phyloP scores from a whole-genome alignment of 1,140 invertebrate species.

The Platyscapa corneri region DNA sequence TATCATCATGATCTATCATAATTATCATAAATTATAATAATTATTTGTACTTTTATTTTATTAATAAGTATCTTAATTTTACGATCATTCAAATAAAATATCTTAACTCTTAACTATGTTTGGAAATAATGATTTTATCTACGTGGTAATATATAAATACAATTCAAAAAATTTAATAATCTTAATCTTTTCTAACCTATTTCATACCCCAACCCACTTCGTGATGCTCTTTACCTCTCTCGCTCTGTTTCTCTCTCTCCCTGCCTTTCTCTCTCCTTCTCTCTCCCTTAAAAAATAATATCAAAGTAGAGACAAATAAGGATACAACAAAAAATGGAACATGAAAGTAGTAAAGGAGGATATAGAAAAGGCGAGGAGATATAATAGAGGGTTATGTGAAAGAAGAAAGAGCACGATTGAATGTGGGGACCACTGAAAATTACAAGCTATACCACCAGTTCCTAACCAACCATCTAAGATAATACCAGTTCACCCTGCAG shows the following conservation, averaged over 20 bases:
- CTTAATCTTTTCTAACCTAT: too few relatives aligned
- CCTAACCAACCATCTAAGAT: constrained; percentile 74
- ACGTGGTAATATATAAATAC: constrained; percentile 25
- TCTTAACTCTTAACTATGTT: constrained; percentile 52
- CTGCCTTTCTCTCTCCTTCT: neutral
- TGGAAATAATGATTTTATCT: constrained; percentile 16
- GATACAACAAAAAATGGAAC: too few relatives aligned
- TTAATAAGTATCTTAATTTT: constrained; percentile 32
- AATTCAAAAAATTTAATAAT: constrained; percentile 47
- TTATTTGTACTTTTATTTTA: constrained; percentile 35
- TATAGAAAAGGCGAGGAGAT: neutral
- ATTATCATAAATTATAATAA: constrained; percentile 43
- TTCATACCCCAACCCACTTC: too few relatives aligned
- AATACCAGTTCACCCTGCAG: constrained; percentile 73
- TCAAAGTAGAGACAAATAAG: neutral
- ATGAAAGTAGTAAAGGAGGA: neutral
- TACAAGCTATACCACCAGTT: constrained; percentile 74
- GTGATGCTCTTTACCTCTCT: too few relatives aligned
- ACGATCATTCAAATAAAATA: constrained; percentile 54
- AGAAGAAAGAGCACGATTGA: constrained; percentile 54
- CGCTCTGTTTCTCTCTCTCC: too few relatives aligned
- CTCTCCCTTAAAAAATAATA: neutral
- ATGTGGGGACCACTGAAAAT: constrained; percentile 70
- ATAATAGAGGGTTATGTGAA: neutral
- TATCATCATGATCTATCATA: too few relatives aligned